Percentiles rank a stretch among this genome's conserved stretches.
These are phyloP conservation scores for Diceros bicornis DNA, from an alignment of 2,797 vertebrate species.

Conservation along the genomic window DNA sequence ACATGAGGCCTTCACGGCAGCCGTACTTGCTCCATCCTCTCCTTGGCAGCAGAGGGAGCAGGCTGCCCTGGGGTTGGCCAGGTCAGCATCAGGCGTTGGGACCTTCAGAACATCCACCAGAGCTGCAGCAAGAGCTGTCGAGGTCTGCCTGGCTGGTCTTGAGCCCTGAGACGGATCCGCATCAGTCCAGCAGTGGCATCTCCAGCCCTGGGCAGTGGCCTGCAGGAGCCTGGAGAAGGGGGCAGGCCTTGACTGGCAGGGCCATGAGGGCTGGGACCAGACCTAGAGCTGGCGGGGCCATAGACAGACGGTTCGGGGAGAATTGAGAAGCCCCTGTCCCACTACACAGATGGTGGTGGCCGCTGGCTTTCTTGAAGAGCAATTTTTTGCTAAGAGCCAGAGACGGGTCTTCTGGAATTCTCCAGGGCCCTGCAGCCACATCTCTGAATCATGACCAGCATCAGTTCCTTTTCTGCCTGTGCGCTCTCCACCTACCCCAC, in stretches of 20 bases:
- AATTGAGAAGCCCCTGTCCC: slow-evolving; percentile 58
- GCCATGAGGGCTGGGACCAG: background rate
- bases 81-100: background rate
- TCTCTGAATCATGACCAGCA: background rate
- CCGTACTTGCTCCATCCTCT: background rate
- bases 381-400: slow-evolving; percentile 35
- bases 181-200: too few relatives aligned
- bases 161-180: background rate
- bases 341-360: background rate
- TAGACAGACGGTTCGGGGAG: background rate
- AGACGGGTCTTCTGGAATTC: slow-evolving; percentile 74
- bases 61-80: background rate
- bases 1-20: background rate
- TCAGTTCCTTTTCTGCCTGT: background rate
- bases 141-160: slow-evolving; percentile 41
- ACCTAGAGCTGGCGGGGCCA: background rate
- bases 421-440: background rate
- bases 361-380: background rate
- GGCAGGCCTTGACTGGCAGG: background rate
- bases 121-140: slow-evolving; percentile 36
- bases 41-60: background rate
- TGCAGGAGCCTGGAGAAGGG: background rate
- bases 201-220: background rate
- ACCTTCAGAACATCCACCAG: slow-evolving; percentile 39
- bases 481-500: background rate